Evolutionary conservation across 2,888 invertebrate species (phyloP).

Genomic region (Caenorhabditis zanzibari): DNA sequence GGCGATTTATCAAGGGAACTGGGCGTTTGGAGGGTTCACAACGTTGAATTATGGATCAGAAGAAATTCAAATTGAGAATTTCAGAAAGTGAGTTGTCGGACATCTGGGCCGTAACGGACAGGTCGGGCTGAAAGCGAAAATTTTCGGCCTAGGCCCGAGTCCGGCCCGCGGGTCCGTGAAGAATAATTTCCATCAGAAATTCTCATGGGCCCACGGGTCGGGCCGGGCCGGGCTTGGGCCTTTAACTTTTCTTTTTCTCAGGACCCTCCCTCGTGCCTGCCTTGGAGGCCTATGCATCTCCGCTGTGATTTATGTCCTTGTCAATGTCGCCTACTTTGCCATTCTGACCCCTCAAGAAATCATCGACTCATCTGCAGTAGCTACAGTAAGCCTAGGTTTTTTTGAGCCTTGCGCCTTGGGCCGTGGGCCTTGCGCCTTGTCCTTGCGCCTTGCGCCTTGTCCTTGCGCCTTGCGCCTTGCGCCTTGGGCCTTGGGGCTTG

Average conservation of each 20-base stretch:
- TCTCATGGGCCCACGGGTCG: too few relatives aligned
- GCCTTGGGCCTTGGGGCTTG: too few relatives aligned
- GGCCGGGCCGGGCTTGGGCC: too few relatives aligned
- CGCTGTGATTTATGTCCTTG: conserved; percentile 67
- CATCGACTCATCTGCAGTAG: conserved; percentile 70
- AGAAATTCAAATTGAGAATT: conserved; percentile 70
- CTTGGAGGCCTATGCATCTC: conserved; percentile 69
- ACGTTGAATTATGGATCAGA: conserved; percentile 75
- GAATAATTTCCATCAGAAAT: too few relatives aligned
- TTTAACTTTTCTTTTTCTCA: too few relatives aligned
- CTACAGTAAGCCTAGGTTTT: conserved; percentile 70
- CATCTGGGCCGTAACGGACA: background rate
- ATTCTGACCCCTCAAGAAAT: conserved; percentile 69
- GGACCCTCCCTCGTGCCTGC: conserved; percentile 69
- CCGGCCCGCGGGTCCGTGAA: too few relatives aligned
- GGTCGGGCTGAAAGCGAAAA: too few relatives aligned
- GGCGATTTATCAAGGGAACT: conserved; percentile 73
- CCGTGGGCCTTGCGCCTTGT: too few relatives aligned
- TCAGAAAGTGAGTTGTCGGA: conserved; percentile 58
- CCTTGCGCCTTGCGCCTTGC: too few relatives aligned
- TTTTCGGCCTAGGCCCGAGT: too few relatives aligned
- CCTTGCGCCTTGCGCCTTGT: too few relatives aligned
- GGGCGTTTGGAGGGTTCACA: conserved; percentile 74
- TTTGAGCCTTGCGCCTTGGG: too few relatives aligned
- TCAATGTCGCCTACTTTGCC: conserved; percentile 71